These are phyloP conservation scores for Mus caroli DNA, from an alignment of 2,797 vertebrate genomes.

Conservation along the genomic window DNA sequence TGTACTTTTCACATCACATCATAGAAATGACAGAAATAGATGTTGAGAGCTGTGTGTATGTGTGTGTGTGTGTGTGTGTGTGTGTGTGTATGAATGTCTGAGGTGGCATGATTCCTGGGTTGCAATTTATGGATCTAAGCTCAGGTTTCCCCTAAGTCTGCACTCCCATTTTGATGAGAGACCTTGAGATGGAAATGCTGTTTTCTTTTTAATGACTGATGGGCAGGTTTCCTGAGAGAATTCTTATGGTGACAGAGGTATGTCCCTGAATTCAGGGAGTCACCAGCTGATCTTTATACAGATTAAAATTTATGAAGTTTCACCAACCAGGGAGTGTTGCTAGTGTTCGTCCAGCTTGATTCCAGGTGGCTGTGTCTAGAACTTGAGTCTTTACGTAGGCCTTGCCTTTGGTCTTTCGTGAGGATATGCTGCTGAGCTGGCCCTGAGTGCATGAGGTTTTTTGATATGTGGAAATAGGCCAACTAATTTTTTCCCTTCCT, in stretches of 20 bases:
- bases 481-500: conserved; percentile 41
- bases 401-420: conserved; percentile 7
- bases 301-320: no score
- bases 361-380: neutral
- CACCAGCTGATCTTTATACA: neutral
- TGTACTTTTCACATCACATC: neutral
- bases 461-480: conserved; percentile 61
- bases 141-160: neutral
- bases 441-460: conserved; percentile 47
- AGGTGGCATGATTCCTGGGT: neutral
- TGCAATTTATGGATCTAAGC: conserved; percentile 36
- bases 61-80: no score
- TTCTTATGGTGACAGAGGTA: neutral
- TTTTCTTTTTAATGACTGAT: neutral
- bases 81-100: neutral
- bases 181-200: neutral
- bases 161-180: neutral
- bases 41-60: neutral
- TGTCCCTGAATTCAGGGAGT: neutral
- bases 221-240: neutral
- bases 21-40: neutral
- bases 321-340: no score
- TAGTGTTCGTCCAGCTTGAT: no score
- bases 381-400: neutral
- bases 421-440: conserved; percentile 24